phyloP scores from a whole-genome alignment of 1,140 invertebrate species.

The Caenorhabditis latens region DNA sequence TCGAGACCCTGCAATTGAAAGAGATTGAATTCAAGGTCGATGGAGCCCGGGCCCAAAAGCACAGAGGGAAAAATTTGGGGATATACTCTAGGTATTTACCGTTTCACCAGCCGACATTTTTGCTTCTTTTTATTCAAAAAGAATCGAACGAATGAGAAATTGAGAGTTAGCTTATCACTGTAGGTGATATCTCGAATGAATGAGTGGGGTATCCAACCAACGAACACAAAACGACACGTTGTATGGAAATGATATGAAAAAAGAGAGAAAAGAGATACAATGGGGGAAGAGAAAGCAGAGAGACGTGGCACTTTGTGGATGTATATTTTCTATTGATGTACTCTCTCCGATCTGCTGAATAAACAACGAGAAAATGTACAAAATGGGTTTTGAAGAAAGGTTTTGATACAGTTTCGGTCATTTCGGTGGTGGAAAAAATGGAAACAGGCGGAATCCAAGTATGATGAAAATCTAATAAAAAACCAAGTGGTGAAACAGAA shows the following conservation, averaged over 20 bases:
- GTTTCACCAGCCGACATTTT: background rate
- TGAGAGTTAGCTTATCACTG: too few relatives aligned
- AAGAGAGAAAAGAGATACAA: background rate
- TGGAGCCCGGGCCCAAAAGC: background rate
- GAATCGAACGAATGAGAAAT: background rate
- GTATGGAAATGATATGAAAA: background rate
- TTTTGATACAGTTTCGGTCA: too few relatives aligned
- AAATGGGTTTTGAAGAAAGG: too few relatives aligned
- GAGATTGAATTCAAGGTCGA: background rate
- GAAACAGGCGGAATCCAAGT: too few relatives aligned
- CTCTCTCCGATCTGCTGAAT: too few relatives aligned
- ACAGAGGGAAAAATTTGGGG: background rate
- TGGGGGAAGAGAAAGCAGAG: too few relatives aligned
- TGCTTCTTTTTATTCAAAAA: background rate
- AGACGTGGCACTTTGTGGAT: too few relatives aligned
- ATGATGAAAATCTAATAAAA: too few relatives aligned
- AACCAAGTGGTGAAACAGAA: too few relatives aligned
- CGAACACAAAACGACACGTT: background rate
- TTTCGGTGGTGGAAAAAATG: too few relatives aligned
- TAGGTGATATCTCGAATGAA: background rate
- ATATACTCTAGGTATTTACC: background rate
- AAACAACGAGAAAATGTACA: too few relatives aligned
- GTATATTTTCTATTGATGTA: too few relatives aligned
- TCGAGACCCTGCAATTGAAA: conserved; percentile 59
- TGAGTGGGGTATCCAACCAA: background rate